phyloP scores from a whole-genome alignment of 2,888 invertebrate genomes.

The Drosophila greeni region DNA sequence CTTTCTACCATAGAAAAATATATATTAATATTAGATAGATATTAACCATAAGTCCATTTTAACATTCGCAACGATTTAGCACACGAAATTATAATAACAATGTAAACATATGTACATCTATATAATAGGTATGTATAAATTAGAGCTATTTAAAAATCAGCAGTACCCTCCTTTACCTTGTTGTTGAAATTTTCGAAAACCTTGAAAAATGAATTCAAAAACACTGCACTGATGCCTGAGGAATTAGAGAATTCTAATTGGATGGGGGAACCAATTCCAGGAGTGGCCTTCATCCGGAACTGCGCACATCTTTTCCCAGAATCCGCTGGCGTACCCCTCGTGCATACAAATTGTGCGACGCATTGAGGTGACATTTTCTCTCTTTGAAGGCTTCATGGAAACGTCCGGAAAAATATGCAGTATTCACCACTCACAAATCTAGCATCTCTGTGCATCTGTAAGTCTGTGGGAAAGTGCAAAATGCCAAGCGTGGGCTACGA shows the following conservation, averaged over 20 bases:
- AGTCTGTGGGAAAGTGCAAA: background rate
- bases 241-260: background rate
- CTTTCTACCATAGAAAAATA: too few species aligned
- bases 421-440: background rate
- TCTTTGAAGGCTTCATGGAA: background rate
- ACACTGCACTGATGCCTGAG: background rate
- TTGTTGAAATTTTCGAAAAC: background rate
- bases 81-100: too few species aligned
- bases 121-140: too few species aligned
- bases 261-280: background rate
- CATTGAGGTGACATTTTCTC: background rate
- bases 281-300: background rate
- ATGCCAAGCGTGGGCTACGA: background rate
- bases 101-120: too few species aligned
- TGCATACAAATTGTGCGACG: background rate
- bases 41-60: too few species aligned
- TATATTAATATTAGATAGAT: too few species aligned
- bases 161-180: too few species aligned
- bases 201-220: background rate
- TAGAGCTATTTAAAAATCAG: too few species aligned
- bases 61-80: too few species aligned
- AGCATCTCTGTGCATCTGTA: constrained; percentile 1
- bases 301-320: constrained; percentile 6
- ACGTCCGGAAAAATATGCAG: background rate
- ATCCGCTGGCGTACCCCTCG: background rate